Conservation (phyloP, 2,888 invertebrate genomes). For the Thumatha senex region DNA sequence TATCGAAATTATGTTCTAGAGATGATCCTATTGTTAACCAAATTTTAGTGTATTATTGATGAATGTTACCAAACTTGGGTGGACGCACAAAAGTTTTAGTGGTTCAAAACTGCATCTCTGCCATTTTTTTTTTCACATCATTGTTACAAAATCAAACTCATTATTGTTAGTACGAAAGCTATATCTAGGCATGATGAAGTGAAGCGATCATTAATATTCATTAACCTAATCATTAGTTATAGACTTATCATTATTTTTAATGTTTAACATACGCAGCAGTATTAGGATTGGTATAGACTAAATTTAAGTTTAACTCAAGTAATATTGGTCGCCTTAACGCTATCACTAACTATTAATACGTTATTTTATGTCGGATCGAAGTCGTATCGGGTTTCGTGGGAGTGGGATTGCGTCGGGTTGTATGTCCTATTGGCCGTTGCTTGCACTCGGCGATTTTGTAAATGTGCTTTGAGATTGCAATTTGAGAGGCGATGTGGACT, state of each 20-base stretch:
- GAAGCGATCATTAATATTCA: constrained; percentile 44
- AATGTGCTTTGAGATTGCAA: too few relatives aligned
- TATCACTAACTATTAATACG: constrained; percentile 49
- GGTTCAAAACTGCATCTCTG: constrained; percentile 27
- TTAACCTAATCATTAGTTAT: constrained; percentile 65
- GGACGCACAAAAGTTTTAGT: constrained; percentile 34
- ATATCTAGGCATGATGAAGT: constrained; percentile 13
- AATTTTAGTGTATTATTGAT: constrained; percentile 38
- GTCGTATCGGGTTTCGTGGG: constrained; percentile 30
- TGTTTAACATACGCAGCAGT: constrained; percentile 79
- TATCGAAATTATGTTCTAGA: constrained; percentile 35
- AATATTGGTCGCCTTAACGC: constrained; percentile 53
- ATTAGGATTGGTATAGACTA: constrained; percentile 76
- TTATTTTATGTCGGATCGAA: constrained; percentile 36
- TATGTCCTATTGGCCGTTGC: constrained; percentile 30
- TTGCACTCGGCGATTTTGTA: constrained; percentile 27
- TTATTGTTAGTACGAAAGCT: constrained; percentile 36
- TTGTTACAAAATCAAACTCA: constrained; percentile 28
- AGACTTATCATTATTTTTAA: constrained; percentile 81
- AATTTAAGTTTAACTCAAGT: constrained; percentile 69
- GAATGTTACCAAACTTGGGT: constrained; percentile 36
- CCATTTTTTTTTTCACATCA: constrained; percentile 22
- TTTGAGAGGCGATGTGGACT: too few relatives aligned
- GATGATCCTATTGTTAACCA: constrained; percentile 41
- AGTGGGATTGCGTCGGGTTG: constrained; percentile 30